Percentiles rank a stretch among this genome's conserved stretches.
Evolutionary conservation across 2,888 invertebrate genomes (phyloP).

Genomic region (Leptarthrus brevirostris): DNA sequence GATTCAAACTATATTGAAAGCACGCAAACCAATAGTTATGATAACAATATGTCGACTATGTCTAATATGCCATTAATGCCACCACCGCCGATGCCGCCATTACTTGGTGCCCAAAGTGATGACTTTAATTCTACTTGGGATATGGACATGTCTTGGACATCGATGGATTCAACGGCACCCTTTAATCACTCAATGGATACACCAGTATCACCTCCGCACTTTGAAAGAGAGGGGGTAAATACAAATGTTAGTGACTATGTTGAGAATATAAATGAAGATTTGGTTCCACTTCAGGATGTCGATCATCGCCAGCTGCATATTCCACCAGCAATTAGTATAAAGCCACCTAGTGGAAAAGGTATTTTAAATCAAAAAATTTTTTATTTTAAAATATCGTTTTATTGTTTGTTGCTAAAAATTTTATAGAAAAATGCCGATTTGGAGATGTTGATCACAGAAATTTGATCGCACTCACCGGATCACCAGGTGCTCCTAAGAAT

Average conservation of each 20-base stretch:
- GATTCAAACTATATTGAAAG: conserved; percentile 55
- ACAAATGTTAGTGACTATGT: conserved; percentile 73
- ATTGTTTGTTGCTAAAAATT: too few relatives aligned
- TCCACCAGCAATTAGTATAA: conserved; percentile 66
- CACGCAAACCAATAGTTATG: conserved; percentile 54
- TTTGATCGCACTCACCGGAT: conserved; percentile 84
- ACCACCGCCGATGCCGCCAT: conserved; percentile 65
- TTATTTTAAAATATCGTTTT: not conserved
- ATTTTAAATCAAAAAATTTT: not conserved
- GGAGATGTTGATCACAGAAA: conserved; percentile 86
- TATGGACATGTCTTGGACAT: conserved; percentile 67
- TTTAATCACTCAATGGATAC: conserved; percentile 68
- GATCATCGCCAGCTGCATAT: conserved; percentile 72
- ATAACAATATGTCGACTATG: conserved; percentile 56
- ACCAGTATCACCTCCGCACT: conserved; percentile 75
- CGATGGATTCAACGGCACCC: conserved; percentile 63
- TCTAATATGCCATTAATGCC: conserved; percentile 60
- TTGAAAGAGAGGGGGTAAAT: conserved; percentile 72
- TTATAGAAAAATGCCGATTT: conserved; percentile 61
- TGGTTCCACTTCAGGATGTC: conserved; percentile 67
- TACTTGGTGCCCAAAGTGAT: conserved; percentile 59
- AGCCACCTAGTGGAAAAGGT: conserved; percentile 53
- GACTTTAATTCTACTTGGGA: conserved; percentile 68
- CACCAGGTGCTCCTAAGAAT: conserved; percentile 67
- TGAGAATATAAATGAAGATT: conserved; percentile 68